phyloP scores from a whole-genome alignment of 2,888 invertebrate species.

The Amorpha juglandis region DNA sequence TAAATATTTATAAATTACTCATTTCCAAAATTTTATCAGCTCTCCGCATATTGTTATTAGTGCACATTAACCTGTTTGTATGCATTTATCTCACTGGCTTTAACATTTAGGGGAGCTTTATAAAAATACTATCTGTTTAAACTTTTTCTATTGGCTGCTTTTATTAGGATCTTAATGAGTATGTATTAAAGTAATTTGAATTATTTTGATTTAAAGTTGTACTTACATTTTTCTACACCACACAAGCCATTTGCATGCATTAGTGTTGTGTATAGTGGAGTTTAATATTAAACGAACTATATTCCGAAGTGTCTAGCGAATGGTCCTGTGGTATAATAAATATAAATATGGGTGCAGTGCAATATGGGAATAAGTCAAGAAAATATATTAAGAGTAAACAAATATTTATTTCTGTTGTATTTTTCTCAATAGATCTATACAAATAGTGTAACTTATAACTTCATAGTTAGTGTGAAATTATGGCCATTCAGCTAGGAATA shows the following conservation, averaged over 20 bases:
- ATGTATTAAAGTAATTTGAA: slow-evolving; percentile 42
- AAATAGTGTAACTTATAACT: slow-evolving; percentile 37
- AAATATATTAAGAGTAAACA: slow-evolving; percentile 31
- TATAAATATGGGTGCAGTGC: slow-evolving; percentile 68
- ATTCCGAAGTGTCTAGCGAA: slow-evolving; percentile 42
- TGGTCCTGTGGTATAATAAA: slow-evolving; percentile 52
- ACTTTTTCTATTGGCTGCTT: slow-evolving; percentile 73
- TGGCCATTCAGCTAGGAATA: slow-evolving; percentile 60
- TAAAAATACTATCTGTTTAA: slow-evolving; percentile 59
- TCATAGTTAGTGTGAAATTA: slow-evolving; percentile 46
- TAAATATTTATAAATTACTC: slow-evolving; percentile 35
- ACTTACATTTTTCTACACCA: slow-evolving; percentile 50
- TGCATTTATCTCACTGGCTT: slow-evolving; percentile 75
- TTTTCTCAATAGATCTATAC: slow-evolving; percentile 36
- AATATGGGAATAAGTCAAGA: slow-evolving; percentile 49
- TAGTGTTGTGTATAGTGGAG: slow-evolving; percentile 24
- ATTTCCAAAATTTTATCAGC: slow-evolving; percentile 57
- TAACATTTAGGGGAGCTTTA: slow-evolving; percentile 69
- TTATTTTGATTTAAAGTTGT: slow-evolving; percentile 40
- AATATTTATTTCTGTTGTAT: slow-evolving; percentile 35
- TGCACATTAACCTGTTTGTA: slow-evolving; percentile 76
- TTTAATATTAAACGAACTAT: slow-evolving; percentile 23
- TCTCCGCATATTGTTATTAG: slow-evolving; percentile 68
- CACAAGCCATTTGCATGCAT: slow-evolving; percentile 46
- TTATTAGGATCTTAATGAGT: slow-evolving; percentile 55